Evolutionary conservation across 2,113 vertebrate genomes (phyloP), one percentile per base, ranked within the genome.

Genomic region (Colistium nudipinnis): DNA sequence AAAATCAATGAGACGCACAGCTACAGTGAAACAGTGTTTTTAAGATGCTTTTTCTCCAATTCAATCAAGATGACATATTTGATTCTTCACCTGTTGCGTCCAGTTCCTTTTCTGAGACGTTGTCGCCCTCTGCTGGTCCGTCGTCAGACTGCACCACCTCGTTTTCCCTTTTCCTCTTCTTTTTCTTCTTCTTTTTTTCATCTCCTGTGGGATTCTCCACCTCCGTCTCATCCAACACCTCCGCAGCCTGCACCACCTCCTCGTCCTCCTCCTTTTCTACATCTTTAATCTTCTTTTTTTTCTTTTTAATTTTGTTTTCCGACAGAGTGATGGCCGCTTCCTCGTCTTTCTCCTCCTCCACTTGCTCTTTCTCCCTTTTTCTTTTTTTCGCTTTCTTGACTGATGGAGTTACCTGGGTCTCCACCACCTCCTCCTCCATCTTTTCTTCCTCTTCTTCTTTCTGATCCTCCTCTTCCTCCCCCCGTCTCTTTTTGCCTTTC

Each of bases 361-460:
- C 31, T 35, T 54, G 74, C 0, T 74, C 69, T 19, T 1, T 55
- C 48, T 62, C 62, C 17, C 24, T 59, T 65, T 81, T 90, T 61
- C 82, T 88, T 60, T 87, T 90, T 70, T 86, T 88, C 1, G 65
- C 55, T 48, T 78, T 83, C 63, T 38, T 76, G 31, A 60, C 57
- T 22, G 66, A 24, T 38, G 67, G 24, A 49, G 51, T 27, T 16
- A 12, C 35, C 28, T 35, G 62, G 63, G 57, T 8, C 0, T 1
- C 52, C 62, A 44, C 1, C 9, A 24, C n/a, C n/a, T 36, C 25
- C 7, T 31, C 20, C 7, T 20, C 6, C 4, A 12, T 2, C 5
- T 36, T 2, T 7, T 57, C n/a, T n/a, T 36, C 2, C 8, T 57
- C n/a, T n/a, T n/a, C n/a, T n/a, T 35, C 11, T 6, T 2, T 35